These are phyloP conservation scores for Pogonomyrmex barbatus DNA, from an alignment of 1,140 invertebrate genomes.

Conservation along the genomic window DNA sequence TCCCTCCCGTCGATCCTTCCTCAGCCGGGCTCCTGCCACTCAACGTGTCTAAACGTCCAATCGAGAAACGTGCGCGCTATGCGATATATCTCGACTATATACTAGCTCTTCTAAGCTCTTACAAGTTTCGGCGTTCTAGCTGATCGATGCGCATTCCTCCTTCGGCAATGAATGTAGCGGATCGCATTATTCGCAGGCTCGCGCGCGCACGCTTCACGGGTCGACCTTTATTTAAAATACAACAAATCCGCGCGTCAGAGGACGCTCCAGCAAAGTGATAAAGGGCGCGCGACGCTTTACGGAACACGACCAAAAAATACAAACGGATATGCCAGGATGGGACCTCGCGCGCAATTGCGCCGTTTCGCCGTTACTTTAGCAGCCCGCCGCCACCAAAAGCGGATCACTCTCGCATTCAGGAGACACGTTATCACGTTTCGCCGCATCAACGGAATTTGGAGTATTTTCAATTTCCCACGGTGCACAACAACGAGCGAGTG, in stretches of 20 bases:
- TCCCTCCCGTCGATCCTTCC: conserved; percentile 61
- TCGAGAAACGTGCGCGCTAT: conserved; percentile 60
- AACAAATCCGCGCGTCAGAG: conserved; percentile 44
- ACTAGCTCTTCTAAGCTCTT: conserved; percentile 27
- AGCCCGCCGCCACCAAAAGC: conserved; percentile 60
- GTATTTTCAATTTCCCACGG: conserved; percentile 78
- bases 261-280: conserved; percentile 51
- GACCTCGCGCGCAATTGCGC: conserved; percentile 41
- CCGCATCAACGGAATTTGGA: conserved; percentile 78
- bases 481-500: conserved; percentile 42
- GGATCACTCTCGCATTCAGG: conserved; percentile 76
- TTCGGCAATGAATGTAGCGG: conserved; percentile 48
- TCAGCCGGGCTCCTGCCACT: conserved; percentile 67
- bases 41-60: conserved; percentile 76
- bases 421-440: conserved; percentile 76
- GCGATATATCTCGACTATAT: conserved; percentile 47
- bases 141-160: conserved; percentile 59
- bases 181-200: conserved; percentile 44
- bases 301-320: conserved; percentile 37
- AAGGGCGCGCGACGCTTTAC: conserved; percentile 62
- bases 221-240: conserved; percentile 60
- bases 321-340: conserved; percentile 14
- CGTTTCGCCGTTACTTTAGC: conserved; percentile 73
- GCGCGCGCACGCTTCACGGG: no score
- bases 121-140: conserved; percentile 46